A percentile compares a stretch with the other conserved stretches of the same genome.
Conservation (phyloP, 2,888 invertebrate species). For the Cylloceria caligata region DNA sequence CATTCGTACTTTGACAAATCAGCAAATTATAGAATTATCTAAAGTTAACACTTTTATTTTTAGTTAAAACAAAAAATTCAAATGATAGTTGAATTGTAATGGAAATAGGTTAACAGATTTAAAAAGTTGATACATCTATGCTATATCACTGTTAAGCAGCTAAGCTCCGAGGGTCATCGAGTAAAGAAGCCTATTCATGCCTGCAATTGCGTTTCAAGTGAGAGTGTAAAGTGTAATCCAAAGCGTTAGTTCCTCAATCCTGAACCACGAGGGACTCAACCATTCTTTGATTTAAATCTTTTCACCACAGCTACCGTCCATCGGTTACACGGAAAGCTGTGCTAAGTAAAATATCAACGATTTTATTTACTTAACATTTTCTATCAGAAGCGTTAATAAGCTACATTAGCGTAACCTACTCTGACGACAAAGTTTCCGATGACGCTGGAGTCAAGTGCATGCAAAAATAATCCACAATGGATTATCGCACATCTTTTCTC, state of each 20-base stretch:
- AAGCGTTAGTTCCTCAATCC: not conserved
- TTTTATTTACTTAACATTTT: not conserved
- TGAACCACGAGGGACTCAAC: not conserved
- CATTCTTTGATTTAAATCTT: not conserved
- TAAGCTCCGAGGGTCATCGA: slow-evolving; percentile 14
- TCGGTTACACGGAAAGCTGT: no score
- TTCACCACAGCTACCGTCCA: not conserved
- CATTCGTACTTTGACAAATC: no score
- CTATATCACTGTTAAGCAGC: not conserved
- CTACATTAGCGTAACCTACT: slow-evolving; percentile 3
- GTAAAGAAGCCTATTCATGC: slow-evolving; percentile 69
- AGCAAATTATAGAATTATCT: no score
- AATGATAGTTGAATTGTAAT: not conserved
- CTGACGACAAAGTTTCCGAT: slow-evolving; percentile 10
- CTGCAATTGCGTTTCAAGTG: slow-evolving; percentile 61
- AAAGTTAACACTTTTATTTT: no score
- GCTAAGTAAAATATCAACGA: not conserved
- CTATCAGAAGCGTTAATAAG: not conserved
- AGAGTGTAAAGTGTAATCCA: slow-evolving; percentile 13
- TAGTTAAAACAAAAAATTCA: no score
- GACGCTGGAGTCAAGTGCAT: slow-evolving; percentile 47
- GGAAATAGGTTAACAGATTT: not conserved
- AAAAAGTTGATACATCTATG: not conserved
- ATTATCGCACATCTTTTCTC: slow-evolving; percentile 35
- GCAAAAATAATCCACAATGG: slow-evolving; percentile 29